A percentile compares a stretch with the other conserved stretches of the same genome.
phyloP scores from a whole-genome alignment of 2,113 vertebrate genomes.

The Gambusia affinis region DNA sequence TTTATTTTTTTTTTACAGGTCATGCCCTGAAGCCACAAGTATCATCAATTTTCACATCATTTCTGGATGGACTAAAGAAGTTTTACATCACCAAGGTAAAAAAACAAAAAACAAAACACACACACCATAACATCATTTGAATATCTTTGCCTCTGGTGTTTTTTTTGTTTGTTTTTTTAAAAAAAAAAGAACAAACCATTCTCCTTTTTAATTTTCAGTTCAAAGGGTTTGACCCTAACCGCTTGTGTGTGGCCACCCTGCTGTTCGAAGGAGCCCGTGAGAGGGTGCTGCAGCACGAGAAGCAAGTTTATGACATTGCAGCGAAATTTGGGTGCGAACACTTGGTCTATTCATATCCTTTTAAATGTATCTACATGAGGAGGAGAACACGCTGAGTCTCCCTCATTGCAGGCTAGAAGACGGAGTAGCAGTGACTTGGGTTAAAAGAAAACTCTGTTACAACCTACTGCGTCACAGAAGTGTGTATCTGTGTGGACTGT shows the following conservation, averaged over 20 bases:
- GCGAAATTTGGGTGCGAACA: slow-evolving; percentile 93
- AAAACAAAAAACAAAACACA: background rate
- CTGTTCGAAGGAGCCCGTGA: slow-evolving; percentile 96
- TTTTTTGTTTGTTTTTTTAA: background rate
- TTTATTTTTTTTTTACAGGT: slow-evolving; percentile 76
- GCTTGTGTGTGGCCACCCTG: slow-evolving; percentile 93
- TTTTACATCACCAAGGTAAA: slow-evolving; percentile 99
- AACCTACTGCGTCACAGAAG: slow-evolving; percentile 16
- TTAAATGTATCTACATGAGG: background rate
- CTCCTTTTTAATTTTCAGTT: slow-evolving; percentile 82
- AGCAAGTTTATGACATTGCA: slow-evolving; percentile 98
- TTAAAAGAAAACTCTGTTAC: background rate
- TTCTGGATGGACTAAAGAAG: slow-evolving; percentile 97
- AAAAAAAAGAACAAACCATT: background rate
- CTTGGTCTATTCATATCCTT: background rate
- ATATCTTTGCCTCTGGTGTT: slow-evolving; percentile 14
- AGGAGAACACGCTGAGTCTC: too few relatives aligned
- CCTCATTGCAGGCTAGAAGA: background rate
- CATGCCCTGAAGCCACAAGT: slow-evolving; percentile 99
- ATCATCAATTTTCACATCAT: slow-evolving; percentile 97
- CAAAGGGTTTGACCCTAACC: slow-evolving; percentile 95
- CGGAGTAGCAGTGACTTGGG: slow-evolving; percentile 1
- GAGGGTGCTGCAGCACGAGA: slow-evolving; percentile 97
- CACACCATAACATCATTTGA: background rate
- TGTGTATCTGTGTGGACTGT: slow-evolving; percentile 66